A percentile compares a stretch with the other conserved stretches of the same genome.
Conservation (phyloP, 2,888 invertebrate genomes). For the Callyntrura sp. region DNA sequence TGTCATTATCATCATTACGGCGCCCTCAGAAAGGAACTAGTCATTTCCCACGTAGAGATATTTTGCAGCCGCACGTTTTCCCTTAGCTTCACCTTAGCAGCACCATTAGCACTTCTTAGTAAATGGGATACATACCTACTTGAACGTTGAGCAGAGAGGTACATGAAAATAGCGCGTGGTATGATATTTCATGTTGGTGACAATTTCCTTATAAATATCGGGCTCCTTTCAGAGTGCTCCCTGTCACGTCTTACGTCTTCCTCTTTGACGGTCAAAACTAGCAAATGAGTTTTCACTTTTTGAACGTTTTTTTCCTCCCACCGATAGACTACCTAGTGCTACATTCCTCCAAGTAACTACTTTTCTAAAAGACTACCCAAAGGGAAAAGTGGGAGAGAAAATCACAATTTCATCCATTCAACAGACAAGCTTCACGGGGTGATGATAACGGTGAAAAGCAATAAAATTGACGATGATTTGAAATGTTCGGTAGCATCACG, state of each 20-base stretch:
- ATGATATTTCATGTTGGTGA: not conserved
- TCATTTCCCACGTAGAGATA: no score
- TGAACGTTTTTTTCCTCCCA: not conserved
- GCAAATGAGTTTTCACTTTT: slow-evolving; percentile 41
- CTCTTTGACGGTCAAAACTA: slow-evolving; percentile 31
- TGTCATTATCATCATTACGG: slow-evolving; percentile 6
- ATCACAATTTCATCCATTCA: slow-evolving; percentile 1
- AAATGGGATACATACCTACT: not conserved
- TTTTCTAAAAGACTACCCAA: not conserved
- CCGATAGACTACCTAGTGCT: not conserved
- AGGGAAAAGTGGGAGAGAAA: slow-evolving; percentile 14
- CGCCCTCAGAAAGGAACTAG: not conserved
- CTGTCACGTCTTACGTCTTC: slow-evolving; percentile 40
- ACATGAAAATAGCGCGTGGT: not conserved
- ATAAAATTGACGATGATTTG: slow-evolving; percentile 44
- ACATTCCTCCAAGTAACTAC: no score
- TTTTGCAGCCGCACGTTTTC: not conserved
- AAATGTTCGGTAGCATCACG: slow-evolving; percentile 47
- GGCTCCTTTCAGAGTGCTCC: not conserved
- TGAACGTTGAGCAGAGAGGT: not conserved
- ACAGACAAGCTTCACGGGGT: not conserved
- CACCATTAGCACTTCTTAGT: no score
- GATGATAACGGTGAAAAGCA: not conserved
- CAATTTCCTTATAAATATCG: not conserved
- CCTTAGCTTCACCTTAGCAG: not conserved